Evolutionary conservation across 2,113 vertebrate genomes (phyloP), one percentile per base, ranked within the genome.

Genomic region (Tragelaphus buxtoni): DNA sequence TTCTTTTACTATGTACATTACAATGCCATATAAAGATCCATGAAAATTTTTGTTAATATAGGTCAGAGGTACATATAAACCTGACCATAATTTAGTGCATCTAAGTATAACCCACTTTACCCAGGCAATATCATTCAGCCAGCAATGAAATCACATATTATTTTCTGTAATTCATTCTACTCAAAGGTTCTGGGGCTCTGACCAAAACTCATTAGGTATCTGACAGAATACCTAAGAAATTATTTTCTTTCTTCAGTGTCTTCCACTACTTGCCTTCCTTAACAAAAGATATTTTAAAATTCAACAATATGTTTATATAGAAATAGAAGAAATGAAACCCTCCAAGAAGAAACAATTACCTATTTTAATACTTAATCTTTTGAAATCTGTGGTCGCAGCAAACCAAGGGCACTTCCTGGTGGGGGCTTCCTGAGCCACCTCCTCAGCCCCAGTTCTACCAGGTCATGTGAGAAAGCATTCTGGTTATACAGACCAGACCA

Each of bases 21-120:
- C 77, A 96, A 63, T 77, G 47, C 14, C 94, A 90, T 74, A 89
- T 17, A 39, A 90, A 35, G 63, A 92, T 51, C 5, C 39, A 88
- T 30, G 9, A 77, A 69, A 95, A 90, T 77, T 81, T 74, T 96
- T 91, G 53, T 45, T 95, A 90, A 55, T 51, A 35, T 69, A 80
- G 3, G 10, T 35, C 55, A 90, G 30, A 87, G 53, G 16, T 77
- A 3, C 32, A 63, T 28, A 53, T 14, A 94, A 92, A 88, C 22
- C 10, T 74, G 60, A 7, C 24, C 39, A 42, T 82, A 30, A 81
- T 42, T 90, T 92, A 91, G 14, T 80, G 60, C 5, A 47, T 84
- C 42, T 85, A 95, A 77, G 93, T 87, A 93, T 32, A 56, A 94
- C 49, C 47, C 79, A 55, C 72, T 96, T 92, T 69, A 5, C 45